phyloP scores from a whole-genome alignment of 1,140 invertebrate genomes.

The Euglossa dilemma region DNA sequence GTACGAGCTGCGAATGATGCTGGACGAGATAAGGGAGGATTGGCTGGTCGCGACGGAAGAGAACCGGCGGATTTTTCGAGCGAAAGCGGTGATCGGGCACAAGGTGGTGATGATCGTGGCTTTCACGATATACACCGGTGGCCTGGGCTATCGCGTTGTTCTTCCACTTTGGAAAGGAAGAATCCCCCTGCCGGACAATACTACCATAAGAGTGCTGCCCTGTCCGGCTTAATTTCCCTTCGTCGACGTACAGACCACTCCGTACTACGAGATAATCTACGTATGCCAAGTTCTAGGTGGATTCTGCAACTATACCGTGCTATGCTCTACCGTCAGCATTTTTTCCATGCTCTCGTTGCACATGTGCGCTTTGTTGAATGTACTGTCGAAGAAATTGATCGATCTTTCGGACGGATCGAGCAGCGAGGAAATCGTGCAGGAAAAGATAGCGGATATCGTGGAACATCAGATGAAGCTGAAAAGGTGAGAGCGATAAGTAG shows the following conservation, averaged over 20 bases:
- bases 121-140: conserved; percentile 51
- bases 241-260: conserved; percentile 45
- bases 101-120: conserved; percentile 42
- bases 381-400: conserved; percentile 47
- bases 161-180: conserved; percentile 57
- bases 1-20: conserved; percentile 53
- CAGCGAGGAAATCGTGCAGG: neutral
- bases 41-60: conserved; percentile 28
- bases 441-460: conserved; percentile 30
- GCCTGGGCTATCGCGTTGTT: conserved; percentile 51
- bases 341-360: conserved; percentile 52
- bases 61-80: conserved; percentile 30
- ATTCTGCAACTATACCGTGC: conserved; percentile 38
- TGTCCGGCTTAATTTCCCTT: conserved; percentile 47
- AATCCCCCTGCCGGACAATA: conserved; percentile 35
- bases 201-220: conserved; percentile 50
- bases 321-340: conserved; percentile 20
- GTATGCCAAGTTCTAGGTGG: conserved; percentile 46
- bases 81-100: conserved; percentile 38
- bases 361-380: conserved; percentile 41
- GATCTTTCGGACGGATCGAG: neutral
- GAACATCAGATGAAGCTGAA: conserved; percentile 43
- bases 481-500: conserved; percentile 19
- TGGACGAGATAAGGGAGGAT: conserved; percentile 42
- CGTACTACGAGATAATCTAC: conserved; percentile 63